Conservation (phyloP, 2,888 invertebrate species). For the Catocala nupta region DNA sequence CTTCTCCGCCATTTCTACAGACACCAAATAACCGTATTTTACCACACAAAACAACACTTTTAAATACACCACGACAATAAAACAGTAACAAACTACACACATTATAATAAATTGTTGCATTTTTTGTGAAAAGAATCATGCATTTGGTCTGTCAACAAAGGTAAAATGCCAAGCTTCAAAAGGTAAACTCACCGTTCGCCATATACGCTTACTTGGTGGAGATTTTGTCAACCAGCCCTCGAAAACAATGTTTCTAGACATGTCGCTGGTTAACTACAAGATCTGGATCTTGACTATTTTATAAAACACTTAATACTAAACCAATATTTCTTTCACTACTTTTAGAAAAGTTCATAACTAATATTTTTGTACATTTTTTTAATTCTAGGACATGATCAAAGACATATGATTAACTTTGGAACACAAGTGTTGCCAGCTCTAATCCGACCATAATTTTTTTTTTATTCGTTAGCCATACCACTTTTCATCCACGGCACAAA, state of each 20-base stretch:
- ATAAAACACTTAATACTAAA: slow-evolving; percentile 13
- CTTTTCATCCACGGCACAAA: no score
- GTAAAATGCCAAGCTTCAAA: slow-evolving; percentile 53
- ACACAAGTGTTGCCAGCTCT: slow-evolving; percentile 4
- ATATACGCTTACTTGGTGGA: slow-evolving; percentile 96
- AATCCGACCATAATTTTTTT: neutral
- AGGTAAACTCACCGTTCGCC: slow-evolving; percentile 94
- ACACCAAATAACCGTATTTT: slow-evolving; percentile 30
- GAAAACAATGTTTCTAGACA: slow-evolving; percentile 91
- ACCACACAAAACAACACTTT: slow-evolving; percentile 30
- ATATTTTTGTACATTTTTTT: slow-evolving; percentile 17
- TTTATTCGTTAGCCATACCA: no score
- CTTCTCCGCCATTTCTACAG: slow-evolving; percentile 96
- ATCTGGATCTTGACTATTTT: neutral
- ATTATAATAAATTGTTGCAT: slow-evolving; percentile 20
- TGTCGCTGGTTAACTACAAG: slow-evolving; percentile 44
- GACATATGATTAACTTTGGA: slow-evolving; percentile 5
- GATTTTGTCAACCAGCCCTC: slow-evolving; percentile 99
- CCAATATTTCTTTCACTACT: slow-evolving; percentile 13
- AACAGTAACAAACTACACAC: neutral
- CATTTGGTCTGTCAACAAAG: slow-evolving; percentile 73
- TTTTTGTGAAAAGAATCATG: slow-evolving; percentile 43
- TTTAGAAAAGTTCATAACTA: slow-evolving; percentile 6
- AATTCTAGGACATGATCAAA: neutral
- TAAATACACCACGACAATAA: slow-evolving; percentile 37